Evolutionary conservation across 2,888 invertebrate genomes (phyloP).

Genomic region (Ceraclea dissimilis): DNA sequence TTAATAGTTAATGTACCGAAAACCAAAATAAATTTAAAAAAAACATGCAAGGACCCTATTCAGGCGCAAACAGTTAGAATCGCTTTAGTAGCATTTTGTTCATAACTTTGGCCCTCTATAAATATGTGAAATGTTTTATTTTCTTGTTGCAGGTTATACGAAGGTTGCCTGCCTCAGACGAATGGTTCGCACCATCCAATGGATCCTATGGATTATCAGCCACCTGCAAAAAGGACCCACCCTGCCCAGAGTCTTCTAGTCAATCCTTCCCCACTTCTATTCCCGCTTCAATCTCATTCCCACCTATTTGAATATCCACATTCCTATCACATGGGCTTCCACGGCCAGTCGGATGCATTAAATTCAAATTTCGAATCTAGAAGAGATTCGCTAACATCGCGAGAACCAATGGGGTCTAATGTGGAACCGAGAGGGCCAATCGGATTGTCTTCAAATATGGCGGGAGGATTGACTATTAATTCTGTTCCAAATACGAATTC

Average conservation of each 20-base stretch:
- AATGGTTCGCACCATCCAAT: constrained; percentile 38
- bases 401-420: constrained; percentile 6
- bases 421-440: constrained; percentile 7
- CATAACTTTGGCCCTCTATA: no score
- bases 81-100: no score
- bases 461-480: constrained; percentile 15
- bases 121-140: no score
- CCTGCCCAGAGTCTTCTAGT: constrained; percentile 35
- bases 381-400: constrained; percentile 23
- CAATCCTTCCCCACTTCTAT: constrained; percentile 41
- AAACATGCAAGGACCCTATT: no score
- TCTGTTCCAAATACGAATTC: constrained; percentile 27
- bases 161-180: constrained; percentile 35
- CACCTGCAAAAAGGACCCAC: constrained; percentile 39
- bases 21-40: no score
- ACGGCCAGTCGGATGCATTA: constrained; percentile 28
- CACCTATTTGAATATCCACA: constrained; percentile 51
- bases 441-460: constrained; percentile 10
- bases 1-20: no score
- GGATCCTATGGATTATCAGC: constrained; percentile 35
- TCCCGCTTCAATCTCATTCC: constrained; percentile 43
- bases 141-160: constrained; percentile 42
- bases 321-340: constrained; percentile 37
- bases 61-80: no score
- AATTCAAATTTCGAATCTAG: constrained; percentile 11